Conservation (phyloP, 2,797 vertebrate species). For the Acanthopagrus latus region DNA sequence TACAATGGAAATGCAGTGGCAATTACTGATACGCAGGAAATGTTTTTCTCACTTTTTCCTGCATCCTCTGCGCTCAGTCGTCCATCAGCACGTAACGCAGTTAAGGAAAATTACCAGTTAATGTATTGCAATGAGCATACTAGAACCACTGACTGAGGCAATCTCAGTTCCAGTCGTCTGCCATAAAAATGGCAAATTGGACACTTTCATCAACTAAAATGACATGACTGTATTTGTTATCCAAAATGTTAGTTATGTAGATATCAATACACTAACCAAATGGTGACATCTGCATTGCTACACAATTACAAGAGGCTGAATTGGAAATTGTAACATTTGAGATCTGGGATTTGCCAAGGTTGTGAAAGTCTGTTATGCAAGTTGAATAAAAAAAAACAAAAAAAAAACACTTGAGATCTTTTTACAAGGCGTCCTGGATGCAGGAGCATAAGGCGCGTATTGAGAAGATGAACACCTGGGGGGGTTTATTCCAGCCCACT, state of each 20-base stretch:
- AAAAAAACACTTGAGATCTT: conserved; percentile 14
- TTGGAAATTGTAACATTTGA: background rate
- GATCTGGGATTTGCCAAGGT: background rate
- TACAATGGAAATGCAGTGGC: background rate
- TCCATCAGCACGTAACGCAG: conserved; percentile 90
- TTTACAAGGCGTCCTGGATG: conserved; percentile 14
- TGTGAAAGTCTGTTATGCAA: conserved; percentile 19
- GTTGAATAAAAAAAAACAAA: conserved; percentile 6
- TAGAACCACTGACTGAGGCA: conserved; percentile 7
- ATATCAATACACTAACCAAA: conserved; percentile 12
- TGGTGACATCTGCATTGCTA: conserved; percentile 1
- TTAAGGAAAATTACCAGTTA: conserved; percentile 81
- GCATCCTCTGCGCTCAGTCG: conserved; percentile 90
- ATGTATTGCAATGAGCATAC: background rate
- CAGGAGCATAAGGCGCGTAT: background rate
- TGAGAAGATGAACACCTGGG: conserved; percentile 17
- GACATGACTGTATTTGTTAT: conserved; percentile 24
- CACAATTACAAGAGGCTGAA: background rate
- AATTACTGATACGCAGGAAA: conserved; percentile 83
- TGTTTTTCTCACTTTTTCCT: conserved; percentile 89
- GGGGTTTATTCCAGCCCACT: conserved; percentile 23
- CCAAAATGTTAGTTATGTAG: conserved; percentile 14
- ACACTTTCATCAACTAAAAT: conserved; percentile 15
- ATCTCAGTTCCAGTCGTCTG: conserved; percentile 13
- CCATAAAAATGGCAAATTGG: conserved; percentile 32